phyloP scores from a whole-genome alignment of 2,888 invertebrate species.

The Phanerotoma sp. region DNA sequence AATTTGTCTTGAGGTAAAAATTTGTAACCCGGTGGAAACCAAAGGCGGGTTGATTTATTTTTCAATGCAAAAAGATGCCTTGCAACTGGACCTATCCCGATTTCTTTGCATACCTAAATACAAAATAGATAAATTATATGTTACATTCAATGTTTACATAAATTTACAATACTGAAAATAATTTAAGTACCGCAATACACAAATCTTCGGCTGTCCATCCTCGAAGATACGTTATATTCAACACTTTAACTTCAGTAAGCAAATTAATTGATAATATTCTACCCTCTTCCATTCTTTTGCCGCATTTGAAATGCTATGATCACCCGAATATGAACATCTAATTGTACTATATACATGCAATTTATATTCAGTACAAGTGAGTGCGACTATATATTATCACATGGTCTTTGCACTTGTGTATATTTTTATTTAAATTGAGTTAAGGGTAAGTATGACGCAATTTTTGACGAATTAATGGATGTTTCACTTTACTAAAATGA shows the following conservation, averaged over 20 bases:
- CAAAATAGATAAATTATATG: not conserved
- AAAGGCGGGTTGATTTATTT: constrained; percentile 66
- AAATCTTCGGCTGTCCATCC: constrained; percentile 49
- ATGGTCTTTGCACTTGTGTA: too few relatives aligned
- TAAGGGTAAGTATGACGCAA: too few relatives aligned
- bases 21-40: constrained; percentile 68
- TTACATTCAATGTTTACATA: not conserved
- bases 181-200: constrained; percentile 48
- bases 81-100: constrained; percentile 74
- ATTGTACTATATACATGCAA: too few relatives aligned
- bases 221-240: constrained; percentile 40
- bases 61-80: constrained; percentile 78
- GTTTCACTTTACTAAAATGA: too few relatives aligned
- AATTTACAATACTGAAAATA: not conserved
- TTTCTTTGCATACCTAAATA: constrained; percentile 65
- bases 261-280: constrained; percentile 43
- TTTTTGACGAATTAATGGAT: too few relatives aligned
- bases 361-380: too few relatives aligned
- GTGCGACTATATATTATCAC: too few relatives aligned
- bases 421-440: too few relatives aligned
- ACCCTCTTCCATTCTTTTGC: constrained; percentile 48
- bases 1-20: constrained; percentile 59
- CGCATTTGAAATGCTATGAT: too few relatives aligned
- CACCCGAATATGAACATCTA: too few relatives aligned
- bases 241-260: constrained; percentile 44